phyloP scores from a whole-genome alignment of 2,888 invertebrate genomes.

The Sinotaia quadrata region DNA sequence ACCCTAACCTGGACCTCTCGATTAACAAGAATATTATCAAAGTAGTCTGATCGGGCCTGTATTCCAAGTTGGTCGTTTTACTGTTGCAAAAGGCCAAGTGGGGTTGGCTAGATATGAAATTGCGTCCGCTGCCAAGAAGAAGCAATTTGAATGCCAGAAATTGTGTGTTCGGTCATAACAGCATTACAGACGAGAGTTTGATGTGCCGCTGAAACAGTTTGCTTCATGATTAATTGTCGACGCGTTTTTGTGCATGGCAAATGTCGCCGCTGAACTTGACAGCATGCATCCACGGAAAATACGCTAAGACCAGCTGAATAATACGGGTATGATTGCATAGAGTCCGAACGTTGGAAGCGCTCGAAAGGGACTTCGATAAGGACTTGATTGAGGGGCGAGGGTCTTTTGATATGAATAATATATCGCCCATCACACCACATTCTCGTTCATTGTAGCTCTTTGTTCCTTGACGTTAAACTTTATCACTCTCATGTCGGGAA shows the following conservation, averaged over 20 bases:
- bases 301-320: neutral
- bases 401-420: conserved; percentile 27
- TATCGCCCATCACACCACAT: conserved; percentile 18
- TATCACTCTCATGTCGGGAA: neutral
- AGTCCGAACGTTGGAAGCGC: neutral
- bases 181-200: conserved; percentile 29
- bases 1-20: no score
- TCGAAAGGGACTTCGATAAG: neutral
- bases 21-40: no score
- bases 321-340: conserved; percentile 1
- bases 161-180: conserved; percentile 25
- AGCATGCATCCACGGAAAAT: neutral
- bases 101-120: conserved; percentile 28
- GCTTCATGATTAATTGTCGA: conserved; percentile 19
- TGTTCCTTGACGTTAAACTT: neutral
- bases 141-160: conserved; percentile 16
- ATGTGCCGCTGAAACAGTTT: conserved; percentile 3
- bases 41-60: no score
- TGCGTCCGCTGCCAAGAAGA: neutral
- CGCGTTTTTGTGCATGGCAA: neutral
- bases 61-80: no score
- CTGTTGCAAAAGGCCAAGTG: no score
- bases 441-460: conserved; percentile 1
- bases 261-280: conserved; percentile 17
- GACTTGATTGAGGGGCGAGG: neutral